Evolutionary conservation across 2,888 invertebrate genomes (phyloP), one percentile per base, ranked within the genome.

Genomic region (Torymus texanus): DNA sequence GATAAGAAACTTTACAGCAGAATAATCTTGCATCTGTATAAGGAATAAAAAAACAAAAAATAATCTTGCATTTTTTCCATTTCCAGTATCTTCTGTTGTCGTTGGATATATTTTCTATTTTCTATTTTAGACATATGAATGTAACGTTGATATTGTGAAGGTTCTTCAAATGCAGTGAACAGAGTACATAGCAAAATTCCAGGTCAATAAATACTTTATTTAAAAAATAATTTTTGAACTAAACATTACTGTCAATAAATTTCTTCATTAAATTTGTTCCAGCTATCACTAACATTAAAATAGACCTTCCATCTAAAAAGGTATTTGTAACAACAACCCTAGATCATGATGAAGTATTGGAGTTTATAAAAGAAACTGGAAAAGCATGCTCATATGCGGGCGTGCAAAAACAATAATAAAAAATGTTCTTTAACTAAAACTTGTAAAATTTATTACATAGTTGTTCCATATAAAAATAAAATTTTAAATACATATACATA

Each of bases 81-180:
- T 29, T 4, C 3, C 29, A 2, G 5, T 29, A 5, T 29, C 29
- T 29, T n/a, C n/a, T n/a, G 4, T 29, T 29, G 29, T 5, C 1
- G 5, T 29, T 29, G 4, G 3, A 3, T 29, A 29, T 29, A 29
- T 29, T 3, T 29, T 29, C 29, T 29, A 12, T 16, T 53, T 66
- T 75, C 65, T 24, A 55, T 84, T 84, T 72, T 62, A 89, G 90
- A 84, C 93, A 63, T 94, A 97, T 87, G 94, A 95, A 90, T 98
- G 95, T 90, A 93, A 94, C 85, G 97, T 98, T 70, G 95, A 94
- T 88, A 98, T 3, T 98, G 98, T 88, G 96, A 95, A 85, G 98
- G 98, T 14, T 98, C 98, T 90, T 95, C 97, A 0, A 95, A 94
- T 75, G 96, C 97, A 59, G 96, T 98, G 2, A 94, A 96, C 88